Percentiles rank a stretch among this genome's conserved stretches.
Evolutionary conservation across 2,797 vertebrate genomes (phyloP).

Genomic region (Enteromius anoplus): DNA sequence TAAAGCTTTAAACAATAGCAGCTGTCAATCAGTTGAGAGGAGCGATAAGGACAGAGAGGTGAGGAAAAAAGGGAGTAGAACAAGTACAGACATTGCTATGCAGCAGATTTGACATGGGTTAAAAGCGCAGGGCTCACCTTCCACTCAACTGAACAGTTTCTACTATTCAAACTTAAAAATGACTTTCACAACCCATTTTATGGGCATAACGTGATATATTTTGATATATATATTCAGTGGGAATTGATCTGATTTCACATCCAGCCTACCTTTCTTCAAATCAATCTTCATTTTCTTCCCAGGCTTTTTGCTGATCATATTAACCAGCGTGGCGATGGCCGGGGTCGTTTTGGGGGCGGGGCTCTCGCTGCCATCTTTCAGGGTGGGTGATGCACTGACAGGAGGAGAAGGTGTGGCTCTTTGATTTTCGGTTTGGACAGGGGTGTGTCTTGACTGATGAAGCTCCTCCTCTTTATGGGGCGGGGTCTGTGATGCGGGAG

Average conservation of each 20-base stretch:
- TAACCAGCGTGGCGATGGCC: slow-evolving; percentile 74
- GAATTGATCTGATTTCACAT: neutral
- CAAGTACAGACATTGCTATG: neutral
- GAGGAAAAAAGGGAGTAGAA: neutral
- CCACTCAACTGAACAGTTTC: neutral
- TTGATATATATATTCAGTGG: neutral
- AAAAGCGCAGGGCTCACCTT: neutral
- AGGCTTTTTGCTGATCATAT: slow-evolving; percentile 80
- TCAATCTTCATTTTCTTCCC: slow-evolving; percentile 89
- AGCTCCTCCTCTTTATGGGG: slow-evolving; percentile 35
- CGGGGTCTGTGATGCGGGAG: slow-evolving; percentile 25
- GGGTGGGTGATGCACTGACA: slow-evolving; percentile 34
- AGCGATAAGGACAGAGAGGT: slow-evolving; percentile 34
- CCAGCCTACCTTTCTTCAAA: slow-evolving; percentile 88
- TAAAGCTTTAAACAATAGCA: slow-evolving; percentile 73
- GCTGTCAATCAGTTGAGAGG: slow-evolving; percentile 75
- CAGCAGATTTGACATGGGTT: slow-evolving; percentile 14
- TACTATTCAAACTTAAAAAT: neutral
- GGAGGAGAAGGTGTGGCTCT: slow-evolving; percentile 53
- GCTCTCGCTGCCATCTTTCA: slow-evolving; percentile 64
- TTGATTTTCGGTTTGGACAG: slow-evolving; percentile 47
- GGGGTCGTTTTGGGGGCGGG: slow-evolving; percentile 66
- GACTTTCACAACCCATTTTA: neutral
- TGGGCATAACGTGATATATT: neutral
- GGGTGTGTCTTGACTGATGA: slow-evolving; percentile 17